A percentile compares a stretch with the other conserved stretches of the same genome.
Evolutionary conservation across 2,888 invertebrate species (phyloP).

Genomic region (Amiota minor): DNA sequence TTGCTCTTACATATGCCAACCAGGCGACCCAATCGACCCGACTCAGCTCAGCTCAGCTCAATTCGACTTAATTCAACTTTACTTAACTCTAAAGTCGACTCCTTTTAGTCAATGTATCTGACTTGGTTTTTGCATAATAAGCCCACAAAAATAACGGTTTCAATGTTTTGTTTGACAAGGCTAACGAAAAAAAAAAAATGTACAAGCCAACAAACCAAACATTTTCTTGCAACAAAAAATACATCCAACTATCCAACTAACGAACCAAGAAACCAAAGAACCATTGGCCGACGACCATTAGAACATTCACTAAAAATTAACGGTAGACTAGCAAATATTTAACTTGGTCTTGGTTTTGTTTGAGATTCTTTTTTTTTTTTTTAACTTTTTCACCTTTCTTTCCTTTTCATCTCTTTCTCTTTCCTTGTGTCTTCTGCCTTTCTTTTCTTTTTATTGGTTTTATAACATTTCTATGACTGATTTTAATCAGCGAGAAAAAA

Average conservation of each 20-base stretch:
- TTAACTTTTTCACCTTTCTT: conserved; percentile 14
- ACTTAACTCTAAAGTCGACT: not conserved
- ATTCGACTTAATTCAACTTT: not conserved
- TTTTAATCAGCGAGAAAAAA: conserved; percentile 66
- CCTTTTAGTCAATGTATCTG: conserved; percentile 1
- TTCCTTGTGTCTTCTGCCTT: no score
- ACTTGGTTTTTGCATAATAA: conserved; percentile 62
- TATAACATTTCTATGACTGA: conserved; percentile 67
- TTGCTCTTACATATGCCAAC: no score
- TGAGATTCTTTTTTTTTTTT: conserved; percentile 12
- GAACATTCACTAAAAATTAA: conserved; percentile 1
- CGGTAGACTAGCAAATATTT: conserved; percentile 57
- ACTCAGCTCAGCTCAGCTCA: conserved; percentile 5
- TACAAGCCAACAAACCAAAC: conserved; percentile 55
- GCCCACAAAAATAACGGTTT: conserved; percentile 66
- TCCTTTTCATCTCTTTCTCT: no score
- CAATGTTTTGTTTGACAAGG: conserved; percentile 52
- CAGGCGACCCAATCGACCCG: conserved; percentile 14
- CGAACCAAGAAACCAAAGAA: conserved; percentile 5
- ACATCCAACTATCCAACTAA: conserved; percentile 34
- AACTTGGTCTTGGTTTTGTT: conserved; percentile 60
- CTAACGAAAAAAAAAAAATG: conserved; percentile 52
- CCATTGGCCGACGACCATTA: conserved; percentile 4
- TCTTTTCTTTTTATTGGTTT: conserved; percentile 38
- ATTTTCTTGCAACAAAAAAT: conserved; percentile 55